These are phyloP conservation scores for Leptobrachium ailaonicum DNA, from an alignment of 2,113 vertebrate genomes.

Conservation along the genomic window DNA sequence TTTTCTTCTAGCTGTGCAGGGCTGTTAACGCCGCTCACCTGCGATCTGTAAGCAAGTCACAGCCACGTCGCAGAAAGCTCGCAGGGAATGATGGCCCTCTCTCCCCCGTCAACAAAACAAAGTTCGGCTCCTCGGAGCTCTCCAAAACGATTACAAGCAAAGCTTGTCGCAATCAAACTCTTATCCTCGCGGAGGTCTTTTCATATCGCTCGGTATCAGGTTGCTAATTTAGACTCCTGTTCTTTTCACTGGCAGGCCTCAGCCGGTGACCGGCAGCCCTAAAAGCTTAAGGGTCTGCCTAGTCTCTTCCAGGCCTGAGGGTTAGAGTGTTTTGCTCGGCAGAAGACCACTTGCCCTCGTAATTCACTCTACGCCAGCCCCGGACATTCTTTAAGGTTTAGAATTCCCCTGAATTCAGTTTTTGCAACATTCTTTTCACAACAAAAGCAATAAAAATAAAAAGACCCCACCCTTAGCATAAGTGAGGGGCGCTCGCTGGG, in stretches of 20 bases:
- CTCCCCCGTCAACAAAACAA: conserved; percentile 66
- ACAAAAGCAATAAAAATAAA: too few relatives aligned
- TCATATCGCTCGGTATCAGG: neutral
- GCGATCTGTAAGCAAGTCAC: conserved; percentile 44
- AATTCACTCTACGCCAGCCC: too few relatives aligned
- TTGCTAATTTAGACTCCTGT: neutral
- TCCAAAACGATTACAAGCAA: neutral
- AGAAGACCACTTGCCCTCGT: too few relatives aligned
- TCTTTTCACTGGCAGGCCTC: neutral
- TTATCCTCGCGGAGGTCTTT: neutral
- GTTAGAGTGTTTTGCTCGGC: too few relatives aligned
- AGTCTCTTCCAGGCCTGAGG: too few relatives aligned
- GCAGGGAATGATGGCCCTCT: neutral
- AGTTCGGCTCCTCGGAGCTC: neutral
- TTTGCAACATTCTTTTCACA: too few relatives aligned
- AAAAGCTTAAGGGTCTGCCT: neutral
- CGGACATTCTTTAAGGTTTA: too few relatives aligned
- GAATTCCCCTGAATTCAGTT: too few relatives aligned
- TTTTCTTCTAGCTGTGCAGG: conserved; percentile 67
- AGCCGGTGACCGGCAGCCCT: neutral
- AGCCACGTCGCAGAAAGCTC: conserved; percentile 10
- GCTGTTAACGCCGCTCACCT: conserved; percentile 68
- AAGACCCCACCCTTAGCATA: too few relatives aligned
- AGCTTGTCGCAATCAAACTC: neutral
- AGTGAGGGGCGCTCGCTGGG: neutral